phyloP scores from a whole-genome alignment of 2,888 invertebrate genomes.

The Diaperis boleti region DNA sequence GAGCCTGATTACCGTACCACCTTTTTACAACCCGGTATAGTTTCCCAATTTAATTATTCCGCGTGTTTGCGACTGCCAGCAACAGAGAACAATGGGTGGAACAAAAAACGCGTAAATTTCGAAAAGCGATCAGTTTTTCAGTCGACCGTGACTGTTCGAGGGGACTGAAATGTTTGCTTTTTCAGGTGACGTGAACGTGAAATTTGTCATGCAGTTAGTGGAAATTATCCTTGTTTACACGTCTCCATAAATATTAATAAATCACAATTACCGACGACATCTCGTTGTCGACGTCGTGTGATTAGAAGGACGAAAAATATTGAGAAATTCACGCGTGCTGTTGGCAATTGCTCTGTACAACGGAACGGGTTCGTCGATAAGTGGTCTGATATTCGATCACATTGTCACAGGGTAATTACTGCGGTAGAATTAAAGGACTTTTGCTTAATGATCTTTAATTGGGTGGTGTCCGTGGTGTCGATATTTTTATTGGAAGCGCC shows the following conservation, averaged over 20 bases:
- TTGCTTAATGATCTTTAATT: no score
- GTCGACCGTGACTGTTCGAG: background rate
- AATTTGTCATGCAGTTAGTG: constrained; percentile 23
- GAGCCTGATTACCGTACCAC: no score
- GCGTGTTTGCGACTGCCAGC: constrained; percentile 1
- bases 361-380: background rate
- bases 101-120: constrained; percentile 9
- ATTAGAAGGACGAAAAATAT: background rate
- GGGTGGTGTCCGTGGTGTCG: no score
- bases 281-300: constrained; percentile 7
- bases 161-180: constrained; percentile 21
- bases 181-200: constrained; percentile 11
- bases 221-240: constrained; percentile 22
- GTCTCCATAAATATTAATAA: constrained; percentile 23
- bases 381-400: no score
- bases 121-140: constrained; percentile 1
- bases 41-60: constrained; percentile 21
- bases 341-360: background rate
- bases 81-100: background rate
- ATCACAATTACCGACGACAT: constrained; percentile 21
- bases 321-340: background rate
- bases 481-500: no score
- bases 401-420: no score
- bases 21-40: no score
- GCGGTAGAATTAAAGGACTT: no score